Evolutionary conservation across 2,113 vertebrate species (phyloP).

Genomic region (Crotalus horridus): DNA sequence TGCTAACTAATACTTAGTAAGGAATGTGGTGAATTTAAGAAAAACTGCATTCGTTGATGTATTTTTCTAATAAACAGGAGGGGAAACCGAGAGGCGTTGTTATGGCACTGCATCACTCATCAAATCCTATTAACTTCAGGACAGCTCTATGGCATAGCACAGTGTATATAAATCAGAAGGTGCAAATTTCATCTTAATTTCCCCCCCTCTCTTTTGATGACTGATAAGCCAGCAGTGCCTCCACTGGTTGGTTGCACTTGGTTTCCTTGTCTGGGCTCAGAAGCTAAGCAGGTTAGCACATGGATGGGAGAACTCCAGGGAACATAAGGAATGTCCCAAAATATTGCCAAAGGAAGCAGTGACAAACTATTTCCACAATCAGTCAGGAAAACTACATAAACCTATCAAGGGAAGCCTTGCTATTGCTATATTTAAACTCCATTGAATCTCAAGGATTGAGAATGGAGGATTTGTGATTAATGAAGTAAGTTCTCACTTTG

Average conservation of each 20-base stretch:
- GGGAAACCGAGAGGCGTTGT: neutral
- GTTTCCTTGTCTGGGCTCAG: neutral
- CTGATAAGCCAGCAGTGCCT: neutral
- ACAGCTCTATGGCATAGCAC: neutral
- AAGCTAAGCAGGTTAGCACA: neutral
- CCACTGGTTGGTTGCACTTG: neutral
- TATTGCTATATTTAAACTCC: neutral
- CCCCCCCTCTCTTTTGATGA: neutral
- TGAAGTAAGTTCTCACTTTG: neutral
- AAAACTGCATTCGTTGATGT: neutral
- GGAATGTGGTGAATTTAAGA: neutral
- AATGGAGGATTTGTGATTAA: neutral
- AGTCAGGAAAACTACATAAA: neutral
- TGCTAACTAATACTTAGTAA: neutral
- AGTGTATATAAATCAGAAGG: neutral
- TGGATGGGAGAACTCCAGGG: neutral
- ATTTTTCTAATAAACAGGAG: neutral
- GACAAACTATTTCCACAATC: neutral
- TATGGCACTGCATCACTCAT: neutral
- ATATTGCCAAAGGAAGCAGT: neutral
- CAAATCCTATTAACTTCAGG: neutral
- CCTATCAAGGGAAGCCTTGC: neutral
- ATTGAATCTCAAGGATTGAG: neutral
- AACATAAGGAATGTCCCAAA: neutral
- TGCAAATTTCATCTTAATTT: neutral